Conservation (phyloP, 1,140 invertebrate species). For the Amphibalanus amphitrite region DNA sequence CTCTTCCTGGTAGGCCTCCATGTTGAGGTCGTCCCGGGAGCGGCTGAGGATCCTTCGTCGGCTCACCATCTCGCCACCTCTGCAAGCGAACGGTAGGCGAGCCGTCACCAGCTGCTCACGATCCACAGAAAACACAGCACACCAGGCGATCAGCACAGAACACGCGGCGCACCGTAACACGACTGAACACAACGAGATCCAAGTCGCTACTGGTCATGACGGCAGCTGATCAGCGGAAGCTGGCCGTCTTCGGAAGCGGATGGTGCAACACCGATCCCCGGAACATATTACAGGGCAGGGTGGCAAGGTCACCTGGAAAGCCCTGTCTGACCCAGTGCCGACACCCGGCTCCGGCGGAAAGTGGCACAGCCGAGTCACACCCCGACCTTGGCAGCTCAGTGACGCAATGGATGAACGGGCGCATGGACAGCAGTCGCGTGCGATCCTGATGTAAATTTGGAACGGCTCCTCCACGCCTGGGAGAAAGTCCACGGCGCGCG, state of each 20-base stretch:
- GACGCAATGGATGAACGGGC: neutral
- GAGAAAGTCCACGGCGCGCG: neutral
- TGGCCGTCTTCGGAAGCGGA: neutral
- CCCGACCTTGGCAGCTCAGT: neutral
- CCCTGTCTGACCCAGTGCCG: too few species aligned
- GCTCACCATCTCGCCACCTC: conserved; percentile 51
- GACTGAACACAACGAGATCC: too few species aligned
- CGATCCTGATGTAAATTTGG: neutral
- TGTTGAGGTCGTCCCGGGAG: conserved; percentile 73
- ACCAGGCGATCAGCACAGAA: too few species aligned
- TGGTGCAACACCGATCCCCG: neutral
- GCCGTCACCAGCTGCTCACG: too few species aligned
- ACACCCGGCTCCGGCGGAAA: neutral
- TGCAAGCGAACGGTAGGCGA: too few species aligned
- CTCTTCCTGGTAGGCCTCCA: conserved; percentile 39
- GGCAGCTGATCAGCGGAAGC: neutral
- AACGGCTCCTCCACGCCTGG: neutral
- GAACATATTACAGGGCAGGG: too few species aligned
- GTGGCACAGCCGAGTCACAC: neutral
- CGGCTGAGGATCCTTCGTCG: conserved; percentile 71
- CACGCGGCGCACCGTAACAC: too few species aligned
- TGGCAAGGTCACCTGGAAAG: neutral
- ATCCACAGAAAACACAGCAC: too few species aligned
- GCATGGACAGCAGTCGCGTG: neutral
- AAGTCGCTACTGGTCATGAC: neutral